Percentiles rank a stretch among this genome's conserved stretches.
Conservation (phyloP, 2,888 invertebrate genomes). For the Metacarcinus magister region DNA sequence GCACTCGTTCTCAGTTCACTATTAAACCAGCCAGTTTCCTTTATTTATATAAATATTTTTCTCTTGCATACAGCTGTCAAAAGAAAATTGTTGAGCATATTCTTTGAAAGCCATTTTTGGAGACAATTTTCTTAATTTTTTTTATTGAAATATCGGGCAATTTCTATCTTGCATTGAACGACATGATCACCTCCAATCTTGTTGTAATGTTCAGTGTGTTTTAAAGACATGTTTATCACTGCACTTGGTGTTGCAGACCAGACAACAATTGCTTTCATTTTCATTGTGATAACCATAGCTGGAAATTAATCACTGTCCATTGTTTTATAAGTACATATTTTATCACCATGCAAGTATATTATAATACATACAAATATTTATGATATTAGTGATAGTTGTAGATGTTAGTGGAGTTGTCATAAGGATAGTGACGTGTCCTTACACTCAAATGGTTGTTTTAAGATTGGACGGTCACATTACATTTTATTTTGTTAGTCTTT, state of each 20-base stretch:
- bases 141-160: too few species aligned
- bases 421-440: not conserved
- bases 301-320: not conserved
- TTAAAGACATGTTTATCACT: too few species aligned
- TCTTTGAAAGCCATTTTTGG: not conserved
- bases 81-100: not conserved
- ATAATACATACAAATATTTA: not conserved
- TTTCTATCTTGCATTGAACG: too few species aligned
- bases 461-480: not conserved
- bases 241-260: not conserved
- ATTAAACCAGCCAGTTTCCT: not conserved
- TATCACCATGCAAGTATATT: not conserved
- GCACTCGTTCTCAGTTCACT: not conserved
- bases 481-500: not conserved
- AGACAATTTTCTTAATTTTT: too few species aligned
- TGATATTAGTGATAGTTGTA: not conserved
- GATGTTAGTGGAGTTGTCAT: too few species aligned
- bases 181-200: too few species aligned
- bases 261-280: not conserved
- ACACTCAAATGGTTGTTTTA: not conserved
- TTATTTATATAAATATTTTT: not conserved
- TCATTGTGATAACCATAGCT: not conserved
- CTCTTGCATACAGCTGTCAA: not conserved
- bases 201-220: too few species aligned
- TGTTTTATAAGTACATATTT: not conserved